Conservation (phyloP, 92 coral and sea anemone species). For the Zoanthus sansibaricus region DNA sequence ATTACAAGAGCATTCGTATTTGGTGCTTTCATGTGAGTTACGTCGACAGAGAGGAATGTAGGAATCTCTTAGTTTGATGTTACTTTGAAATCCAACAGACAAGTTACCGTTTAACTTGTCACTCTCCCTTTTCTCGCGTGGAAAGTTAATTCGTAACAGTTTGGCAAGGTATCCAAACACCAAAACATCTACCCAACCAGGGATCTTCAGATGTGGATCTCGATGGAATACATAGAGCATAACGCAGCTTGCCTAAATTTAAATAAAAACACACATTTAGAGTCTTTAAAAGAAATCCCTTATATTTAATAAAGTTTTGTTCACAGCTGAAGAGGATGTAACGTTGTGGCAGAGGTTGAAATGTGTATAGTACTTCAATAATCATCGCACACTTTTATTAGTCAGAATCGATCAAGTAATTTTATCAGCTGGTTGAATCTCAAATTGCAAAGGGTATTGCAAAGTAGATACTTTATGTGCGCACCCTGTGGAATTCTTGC, state of each 20-base stretch:
- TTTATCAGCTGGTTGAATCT: too few relatives aligned
- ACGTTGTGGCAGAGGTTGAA: too few relatives aligned
- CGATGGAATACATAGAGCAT: constrained; percentile 81
- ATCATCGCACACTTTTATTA: too few relatives aligned
- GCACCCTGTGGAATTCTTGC: too few relatives aligned
- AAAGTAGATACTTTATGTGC: too few relatives aligned
- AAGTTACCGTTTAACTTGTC: constrained; percentile 13
- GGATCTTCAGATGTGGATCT: constrained; percentile 76
- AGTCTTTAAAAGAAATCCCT: too few relatives aligned
- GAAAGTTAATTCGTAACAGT: constrained; percentile 61
- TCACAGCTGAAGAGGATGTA: too few relatives aligned
- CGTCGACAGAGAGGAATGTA: background rate
- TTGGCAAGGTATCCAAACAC: constrained; percentile 81
- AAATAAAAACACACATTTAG: background rate
- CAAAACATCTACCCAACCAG: constrained; percentile 73
- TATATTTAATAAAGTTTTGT: background rate
- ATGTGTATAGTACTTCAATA: too few relatives aligned
- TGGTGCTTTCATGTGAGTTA: background rate
- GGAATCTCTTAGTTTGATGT: background rate
- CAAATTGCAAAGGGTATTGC: too few relatives aligned
- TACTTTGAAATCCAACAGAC: background rate
- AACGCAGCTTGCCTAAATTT: constrained; percentile 58
- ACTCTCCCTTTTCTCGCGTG: constrained; percentile 42
- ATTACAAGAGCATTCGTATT: constrained; percentile 22
- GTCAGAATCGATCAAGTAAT: too few relatives aligned